Conservation (phyloP, 2,888 invertebrate species). For the Diaphora mendica region DNA sequence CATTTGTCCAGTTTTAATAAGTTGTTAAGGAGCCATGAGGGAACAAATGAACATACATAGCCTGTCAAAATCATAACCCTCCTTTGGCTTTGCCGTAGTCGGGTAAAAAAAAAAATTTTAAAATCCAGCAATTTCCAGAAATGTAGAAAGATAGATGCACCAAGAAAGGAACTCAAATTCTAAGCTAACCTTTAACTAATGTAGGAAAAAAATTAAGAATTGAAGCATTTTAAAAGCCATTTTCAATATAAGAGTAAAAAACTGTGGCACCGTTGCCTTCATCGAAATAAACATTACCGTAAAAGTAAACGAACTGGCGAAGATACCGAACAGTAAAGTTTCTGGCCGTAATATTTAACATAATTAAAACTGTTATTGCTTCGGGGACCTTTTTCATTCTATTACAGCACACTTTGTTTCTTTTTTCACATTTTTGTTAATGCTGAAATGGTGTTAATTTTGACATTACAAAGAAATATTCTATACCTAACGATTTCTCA, state of each 20-base stretch:
- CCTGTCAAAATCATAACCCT: too few species aligned
- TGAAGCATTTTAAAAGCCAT: constrained; percentile 9
- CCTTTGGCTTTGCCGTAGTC: too few species aligned
- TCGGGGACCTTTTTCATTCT: constrained; percentile 59
- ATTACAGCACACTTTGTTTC: constrained; percentile 48
- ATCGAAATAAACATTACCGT: constrained; percentile 68
- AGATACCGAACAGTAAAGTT: constrained; percentile 62
- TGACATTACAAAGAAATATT: not conserved
- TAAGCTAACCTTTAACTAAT: constrained; percentile 4
- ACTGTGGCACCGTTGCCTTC: constrained; percentile 36
- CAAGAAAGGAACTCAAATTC: not conserved
- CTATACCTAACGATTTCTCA: too few species aligned
- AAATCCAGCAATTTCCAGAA: too few species aligned
- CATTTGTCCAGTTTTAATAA: too few species aligned
- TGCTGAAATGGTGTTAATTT: constrained; percentile 17
- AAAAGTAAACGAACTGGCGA: constrained; percentile 66
- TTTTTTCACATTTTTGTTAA: constrained; percentile 33
- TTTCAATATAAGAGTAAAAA: constrained; percentile 42
- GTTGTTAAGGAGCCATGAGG: too few species aligned
- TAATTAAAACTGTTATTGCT: constrained; percentile 78
- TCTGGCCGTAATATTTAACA: constrained; percentile 68
- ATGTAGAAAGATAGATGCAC: not conserved
- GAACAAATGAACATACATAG: too few species aligned
- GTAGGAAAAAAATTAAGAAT: not conserved
- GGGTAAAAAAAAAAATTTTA: too few species aligned